Evolutionary conservation across 2,888 invertebrate species (phyloP), one percentile per base, ranked within the genome.

Genomic region (Aporophyla nigra): DNA sequence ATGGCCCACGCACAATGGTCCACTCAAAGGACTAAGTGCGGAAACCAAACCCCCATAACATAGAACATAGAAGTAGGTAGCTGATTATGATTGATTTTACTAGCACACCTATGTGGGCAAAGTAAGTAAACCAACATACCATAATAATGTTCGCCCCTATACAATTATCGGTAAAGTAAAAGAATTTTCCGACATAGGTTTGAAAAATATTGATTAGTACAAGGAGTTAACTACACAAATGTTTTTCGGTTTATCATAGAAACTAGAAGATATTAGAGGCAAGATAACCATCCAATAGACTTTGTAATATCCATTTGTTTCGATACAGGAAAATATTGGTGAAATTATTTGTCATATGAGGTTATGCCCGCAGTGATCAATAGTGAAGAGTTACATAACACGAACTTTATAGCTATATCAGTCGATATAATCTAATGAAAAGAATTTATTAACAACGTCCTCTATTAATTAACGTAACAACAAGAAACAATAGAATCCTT

Each of bases 381-480:
- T 94, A 87, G 79, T 21, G 71, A 83, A 80, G 76, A 89, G 93
- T 94, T 94, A 94, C 94, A 94, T 94, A 94, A 94, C 93, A 83
- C 74, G 74, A 89, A 87, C 69, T 80, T 70, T 59, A 65, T 16
- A 53, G 49, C 40, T 54, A 12, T 24, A 49, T 6, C 43, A 71
- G 74, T 21, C 33, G 46, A 54, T 53, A 58, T 19, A 62, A 72
- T 56, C 16, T 61, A 58, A 27, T 53, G 24, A 24, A 40, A 51
- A 0, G 0, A 49, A 33, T 21, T 40, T 14, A 63, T 14, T 16
- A 19, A 27, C 21, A 40, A 19, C 4, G 10, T n/a, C 21, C 4
- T 69, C 19, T 7, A 33, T 0, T 10, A 53, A 5, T 10, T 43
- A 65, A 56, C 10, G 12, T 58, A 5, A 24, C 43, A n/a, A 12